These are phyloP conservation scores for Corythornis cristatus DNA, from an alignment of 2,113 vertebrate genomes.

Conservation along the genomic window DNA sequence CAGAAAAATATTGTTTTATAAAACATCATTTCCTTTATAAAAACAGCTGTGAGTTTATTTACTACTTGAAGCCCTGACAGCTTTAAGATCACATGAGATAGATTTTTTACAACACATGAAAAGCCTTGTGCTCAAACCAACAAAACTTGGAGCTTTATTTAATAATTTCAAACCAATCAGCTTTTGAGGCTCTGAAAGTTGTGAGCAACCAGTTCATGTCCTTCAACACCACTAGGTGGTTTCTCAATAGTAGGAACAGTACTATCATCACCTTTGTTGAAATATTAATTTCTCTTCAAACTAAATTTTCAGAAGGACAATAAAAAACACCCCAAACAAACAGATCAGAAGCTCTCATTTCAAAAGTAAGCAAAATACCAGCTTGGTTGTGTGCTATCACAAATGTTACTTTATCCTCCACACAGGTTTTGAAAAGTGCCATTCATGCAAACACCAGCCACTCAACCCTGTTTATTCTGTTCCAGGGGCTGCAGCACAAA, in stretches of 20 bases:
- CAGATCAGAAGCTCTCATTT: background rate
- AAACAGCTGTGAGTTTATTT: background rate
- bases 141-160: background rate
- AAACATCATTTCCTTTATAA: background rate
- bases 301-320: background rate
- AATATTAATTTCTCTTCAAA: background rate
- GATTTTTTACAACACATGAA: background rate
- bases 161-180: background rate
- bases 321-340: background rate
- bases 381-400: background rate
- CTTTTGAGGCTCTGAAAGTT: background rate
- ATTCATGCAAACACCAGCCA: background rate
- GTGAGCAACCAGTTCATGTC: background rate
- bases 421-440: background rate
- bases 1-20: background rate
- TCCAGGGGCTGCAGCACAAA: background rate
- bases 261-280: background rate
- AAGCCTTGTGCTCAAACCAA: background rate
- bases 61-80: background rate
- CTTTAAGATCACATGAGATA: background rate
- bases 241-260: background rate
- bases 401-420: background rate
- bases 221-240: background rate
- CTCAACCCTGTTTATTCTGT: background rate
- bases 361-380: background rate